These are phyloP conservation scores for Platichthys flesus DNA, from an alignment of 2,113 vertebrate genomes.

Conservation along the genomic window DNA sequence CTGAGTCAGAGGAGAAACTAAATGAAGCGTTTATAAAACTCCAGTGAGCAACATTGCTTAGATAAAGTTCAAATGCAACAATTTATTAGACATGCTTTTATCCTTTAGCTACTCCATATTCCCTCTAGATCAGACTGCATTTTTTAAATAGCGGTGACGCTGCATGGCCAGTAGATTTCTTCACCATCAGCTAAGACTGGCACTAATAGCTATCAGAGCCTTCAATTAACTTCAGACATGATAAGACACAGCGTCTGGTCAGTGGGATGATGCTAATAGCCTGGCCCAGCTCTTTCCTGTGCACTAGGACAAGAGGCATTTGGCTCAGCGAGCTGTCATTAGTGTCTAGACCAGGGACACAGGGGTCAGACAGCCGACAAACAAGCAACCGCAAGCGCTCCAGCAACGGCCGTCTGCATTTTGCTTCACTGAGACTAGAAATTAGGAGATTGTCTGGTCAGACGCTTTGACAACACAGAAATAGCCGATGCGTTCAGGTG, in stretches of 20 bases:
- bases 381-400: slow-evolving; percentile 53
- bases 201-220: slow-evolving; percentile 66
- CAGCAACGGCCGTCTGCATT: slow-evolving; percentile 22
- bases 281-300: slow-evolving; percentile 60
- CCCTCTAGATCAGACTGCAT: slow-evolving; percentile 15
- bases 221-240: slow-evolving; percentile 69
- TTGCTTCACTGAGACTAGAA: slow-evolving; percentile 43
- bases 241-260: slow-evolving; percentile 66
- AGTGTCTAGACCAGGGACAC: slow-evolving; percentile 71
- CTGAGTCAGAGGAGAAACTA: slow-evolving; percentile 25
- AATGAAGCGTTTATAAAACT: not conserved
- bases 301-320: slow-evolving; percentile 63
- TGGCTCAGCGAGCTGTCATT: slow-evolving; percentile 73
- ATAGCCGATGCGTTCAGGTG: too few species aligned
- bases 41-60: not conserved
- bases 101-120: slow-evolving; percentile 2
- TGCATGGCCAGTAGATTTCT: slow-evolving; percentile 37
- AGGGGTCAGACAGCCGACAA: slow-evolving; percentile 64
- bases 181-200: slow-evolving; percentile 57
- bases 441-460: too few species aligned
- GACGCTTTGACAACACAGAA: too few species aligned
- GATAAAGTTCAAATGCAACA: slow-evolving; percentile 20
- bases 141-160: slow-evolving; percentile 15
- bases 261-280: slow-evolving; percentile 71
- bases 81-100: not conserved